Percentiles rank a stretch among this genome's conserved stretches.
Evolutionary conservation across 2,888 invertebrate species (phyloP).

Genomic region (Ischnus inquisitorius): DNA sequence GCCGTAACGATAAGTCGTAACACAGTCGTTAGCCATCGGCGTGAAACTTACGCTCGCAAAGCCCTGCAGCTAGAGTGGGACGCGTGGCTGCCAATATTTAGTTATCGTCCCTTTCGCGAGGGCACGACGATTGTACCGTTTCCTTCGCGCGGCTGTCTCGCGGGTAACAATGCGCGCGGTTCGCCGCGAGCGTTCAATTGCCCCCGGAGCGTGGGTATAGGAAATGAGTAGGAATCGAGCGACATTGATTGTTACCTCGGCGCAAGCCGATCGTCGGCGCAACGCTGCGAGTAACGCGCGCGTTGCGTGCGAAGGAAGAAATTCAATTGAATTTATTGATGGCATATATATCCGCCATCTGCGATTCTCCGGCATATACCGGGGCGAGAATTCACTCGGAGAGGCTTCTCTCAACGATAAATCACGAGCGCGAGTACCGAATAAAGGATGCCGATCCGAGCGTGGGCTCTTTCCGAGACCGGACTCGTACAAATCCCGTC

Average conservation of each 20-base stretch:
- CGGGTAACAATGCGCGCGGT: constrained; percentile 8
- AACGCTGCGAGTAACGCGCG: constrained; percentile 1
- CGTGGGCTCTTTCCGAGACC: neutral
- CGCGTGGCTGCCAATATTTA: neutral
- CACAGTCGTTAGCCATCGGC: constrained; percentile 33
- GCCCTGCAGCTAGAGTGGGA: neutral
- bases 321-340: constrained; percentile 9
- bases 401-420: neutral
- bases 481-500: neutral
- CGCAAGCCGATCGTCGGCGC: constrained; percentile 34
- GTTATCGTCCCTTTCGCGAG: neutral
- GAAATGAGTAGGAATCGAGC: constrained; percentile 64
- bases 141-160: neutral
- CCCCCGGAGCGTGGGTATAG: constrained; percentile 36
- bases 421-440: neutral
- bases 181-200: constrained; percentile 46
- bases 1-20: constrained; percentile 25
- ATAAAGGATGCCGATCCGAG: neutral
- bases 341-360: neutral
- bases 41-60: neutral
- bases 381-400: neutral
- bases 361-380: neutral
- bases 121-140: neutral
- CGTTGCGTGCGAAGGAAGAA: neutral
- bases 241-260: constrained; percentile 63